Evolutionary conservation across 1,140 invertebrate genomes (phyloP), one percentile per base, ranked within the genome.

Genomic region (Brachionus calyciflorus): DNA sequence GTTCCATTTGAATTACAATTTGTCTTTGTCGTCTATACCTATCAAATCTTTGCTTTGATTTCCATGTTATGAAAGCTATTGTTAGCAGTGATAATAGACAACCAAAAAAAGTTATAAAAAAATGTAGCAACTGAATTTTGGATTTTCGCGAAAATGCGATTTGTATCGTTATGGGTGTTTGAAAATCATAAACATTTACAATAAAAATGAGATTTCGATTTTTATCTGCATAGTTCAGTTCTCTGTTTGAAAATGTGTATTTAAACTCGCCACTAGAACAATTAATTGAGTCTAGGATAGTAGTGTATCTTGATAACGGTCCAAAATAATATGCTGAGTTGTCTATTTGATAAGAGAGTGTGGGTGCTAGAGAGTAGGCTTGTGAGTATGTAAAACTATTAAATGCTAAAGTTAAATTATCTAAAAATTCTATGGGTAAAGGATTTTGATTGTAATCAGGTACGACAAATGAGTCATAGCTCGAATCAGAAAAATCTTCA

Each of bases 1-100:
- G 69, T 24, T 73, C 46, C 51, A 49, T 73, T 73, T 73, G 69
- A 37, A 73, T 73, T 5, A 73, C 69, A 24, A 73, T 55, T 51
- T 73, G 69, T 14, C 69, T 21, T 30, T 73, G 69, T 40, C 69
- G 46, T 55, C 69, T 73, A 40, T 51, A 73, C n/a, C 69, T 49
- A 24, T 73, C 69, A 19, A 51, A 30, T 51, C 51, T 49, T 14
- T 73, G 69, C 19, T 73, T 73, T 73, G 69, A 49, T 24, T 73
- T 73, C 69, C 69, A 73, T 19, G 69, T 73, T 30, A 73, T 24
- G 24, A 73, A 73, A 21, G 69, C 69, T 12, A 73, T 73, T 9
- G 46, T 51, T 21, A 73, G 51, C 1, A 73, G 46, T 12, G 37
- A 55, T 14, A 73, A 55, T 6, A 73, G 26, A 51, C 69, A 73